These are phyloP conservation scores for Luscinia megarhynchos DNA, from an alignment of 2,797 vertebrate genomes.

Conservation along the genomic window DNA sequence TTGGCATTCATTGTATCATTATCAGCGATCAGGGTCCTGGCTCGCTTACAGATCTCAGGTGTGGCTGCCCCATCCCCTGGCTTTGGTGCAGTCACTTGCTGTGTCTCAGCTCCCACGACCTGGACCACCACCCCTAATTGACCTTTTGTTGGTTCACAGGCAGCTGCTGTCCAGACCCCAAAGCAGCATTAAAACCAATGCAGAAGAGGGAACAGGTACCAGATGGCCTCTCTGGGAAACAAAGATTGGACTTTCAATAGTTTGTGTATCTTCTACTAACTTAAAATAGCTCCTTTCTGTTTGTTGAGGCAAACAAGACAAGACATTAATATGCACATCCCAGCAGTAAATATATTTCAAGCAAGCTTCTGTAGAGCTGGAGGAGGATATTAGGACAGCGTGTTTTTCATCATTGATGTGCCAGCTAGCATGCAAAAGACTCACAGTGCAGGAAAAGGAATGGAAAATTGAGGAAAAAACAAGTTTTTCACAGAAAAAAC, in stretches of 20 bases:
- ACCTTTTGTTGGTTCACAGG: background rate
- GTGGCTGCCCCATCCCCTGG: background rate
- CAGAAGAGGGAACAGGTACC: accelerated
- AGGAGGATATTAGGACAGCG: background rate
- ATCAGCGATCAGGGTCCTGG: background rate
- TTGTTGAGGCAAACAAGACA: constrained; percentile 54
- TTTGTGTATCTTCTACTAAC: background rate
- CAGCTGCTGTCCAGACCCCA: background rate
- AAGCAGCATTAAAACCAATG: background rate
- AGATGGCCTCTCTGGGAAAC: background rate
- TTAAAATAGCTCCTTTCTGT: constrained; percentile 50
- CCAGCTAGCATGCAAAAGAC: background rate
- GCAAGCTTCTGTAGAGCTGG: constrained; percentile 25
- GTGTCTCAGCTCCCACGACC: accelerated
- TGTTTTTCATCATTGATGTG: background rate
- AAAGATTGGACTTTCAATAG: background rate
- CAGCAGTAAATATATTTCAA: constrained; percentile 51
- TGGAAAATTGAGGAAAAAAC: background rate
- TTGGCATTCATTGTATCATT: constrained; percentile 24
- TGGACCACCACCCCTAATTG: accelerated
- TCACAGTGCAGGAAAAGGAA: background rate
- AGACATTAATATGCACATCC: constrained; percentile 40
- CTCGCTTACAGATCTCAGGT: background rate
- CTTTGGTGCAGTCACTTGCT: background rate
- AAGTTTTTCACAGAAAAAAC: background rate